phyloP scores from a whole-genome alignment of 2,888 invertebrate species.

The Nineta flava region DNA sequence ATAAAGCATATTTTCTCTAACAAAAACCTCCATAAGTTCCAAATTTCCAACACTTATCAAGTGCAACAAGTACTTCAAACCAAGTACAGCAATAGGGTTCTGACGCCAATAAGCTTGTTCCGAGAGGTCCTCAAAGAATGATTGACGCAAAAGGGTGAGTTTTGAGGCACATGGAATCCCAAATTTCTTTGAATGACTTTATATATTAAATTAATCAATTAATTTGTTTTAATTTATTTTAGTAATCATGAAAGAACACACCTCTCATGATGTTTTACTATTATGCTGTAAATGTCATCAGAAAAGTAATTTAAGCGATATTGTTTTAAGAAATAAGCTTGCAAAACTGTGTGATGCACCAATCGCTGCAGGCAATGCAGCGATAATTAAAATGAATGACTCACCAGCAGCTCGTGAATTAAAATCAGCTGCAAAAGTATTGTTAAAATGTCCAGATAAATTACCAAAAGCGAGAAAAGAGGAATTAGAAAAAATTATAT shows the following conservation, averaged over 20 bases:
- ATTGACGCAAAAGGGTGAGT: too few species aligned
- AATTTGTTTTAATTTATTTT: slow-evolving; percentile 14
- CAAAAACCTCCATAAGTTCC: too few species aligned
- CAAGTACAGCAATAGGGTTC: too few species aligned
- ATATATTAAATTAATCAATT: too few species aligned
- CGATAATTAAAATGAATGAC: slow-evolving; percentile 1
- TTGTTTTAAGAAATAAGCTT: slow-evolving; percentile 38
- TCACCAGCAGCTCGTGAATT: slow-evolving; percentile 27
- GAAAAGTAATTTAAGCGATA: slow-evolving; percentile 47
- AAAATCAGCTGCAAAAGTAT: slow-evolving; percentile 41
- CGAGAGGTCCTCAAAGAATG: too few species aligned
- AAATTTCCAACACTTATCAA: too few species aligned
- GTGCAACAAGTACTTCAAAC: too few species aligned
- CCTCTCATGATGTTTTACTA: slow-evolving; percentile 64
- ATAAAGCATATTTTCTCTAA: too few species aligned
- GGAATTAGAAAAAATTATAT: slow-evolving; percentile 31
- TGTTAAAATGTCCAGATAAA: slow-evolving; percentile 24
- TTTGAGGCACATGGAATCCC: too few species aligned
- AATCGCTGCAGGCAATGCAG: slow-evolving; percentile 22
- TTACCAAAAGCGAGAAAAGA: slow-evolving; percentile 35
- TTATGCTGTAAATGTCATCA: slow-evolving; percentile 59
- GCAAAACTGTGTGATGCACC: slow-evolving; percentile 48
- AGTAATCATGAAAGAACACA: slow-evolving; percentile 62
- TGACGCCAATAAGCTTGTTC: too few species aligned
- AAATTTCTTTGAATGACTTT: too few species aligned